Evolutionary conservation across 2,797 vertebrate species (phyloP), one percentile per base, ranked within the genome.

Genomic region (Eurystomus glaucurus): DNA sequence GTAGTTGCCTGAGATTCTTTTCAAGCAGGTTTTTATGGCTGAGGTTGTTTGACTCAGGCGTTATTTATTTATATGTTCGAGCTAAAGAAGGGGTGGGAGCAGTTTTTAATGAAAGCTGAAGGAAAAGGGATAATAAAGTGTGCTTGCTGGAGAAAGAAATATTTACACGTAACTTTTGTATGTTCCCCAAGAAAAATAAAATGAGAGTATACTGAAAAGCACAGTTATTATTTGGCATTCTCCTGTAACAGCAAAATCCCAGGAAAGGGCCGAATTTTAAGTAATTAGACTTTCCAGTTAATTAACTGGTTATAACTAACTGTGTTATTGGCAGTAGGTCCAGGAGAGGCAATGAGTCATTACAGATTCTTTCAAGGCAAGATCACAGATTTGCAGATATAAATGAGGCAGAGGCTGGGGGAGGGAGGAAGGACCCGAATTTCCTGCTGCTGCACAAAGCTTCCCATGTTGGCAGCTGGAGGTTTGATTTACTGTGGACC

Each of bases 11-110:
- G 81, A 95, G 86, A 95, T 97, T 91, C 91, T 90, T 97, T 97
- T 96, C 91, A 94, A 95, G 96, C 88, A 88, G 92, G 51, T 69
- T 97, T 97, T 97, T 95, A 97, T 97, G 88, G 91, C 92, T 64
- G 68, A 65, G 92, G 93, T 65, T 91, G 93, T 93, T 97, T 95
- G 97, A 94, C 80, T 88, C 84, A 41, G 92, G 81, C 90, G 29
- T 93, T 97, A 94, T 96, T 97, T 97, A 98, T 98, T 97, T 98
- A 97, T 97, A 94, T 87, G 83, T 89, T 94, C 57, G 12, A 91
- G 92, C 77, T 85, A 72, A 85, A 95, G 92, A 76, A 90, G 86
- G 83, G 64, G 90, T 11, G 15, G 79, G 92, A 95, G 86, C 91
- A 54, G 84, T 74, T 95, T 95, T 97, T 97, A 96, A 95, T 96